phyloP scores from a whole-genome alignment of 2,888 invertebrate genomes.

The Trimorus sp. region DNA sequence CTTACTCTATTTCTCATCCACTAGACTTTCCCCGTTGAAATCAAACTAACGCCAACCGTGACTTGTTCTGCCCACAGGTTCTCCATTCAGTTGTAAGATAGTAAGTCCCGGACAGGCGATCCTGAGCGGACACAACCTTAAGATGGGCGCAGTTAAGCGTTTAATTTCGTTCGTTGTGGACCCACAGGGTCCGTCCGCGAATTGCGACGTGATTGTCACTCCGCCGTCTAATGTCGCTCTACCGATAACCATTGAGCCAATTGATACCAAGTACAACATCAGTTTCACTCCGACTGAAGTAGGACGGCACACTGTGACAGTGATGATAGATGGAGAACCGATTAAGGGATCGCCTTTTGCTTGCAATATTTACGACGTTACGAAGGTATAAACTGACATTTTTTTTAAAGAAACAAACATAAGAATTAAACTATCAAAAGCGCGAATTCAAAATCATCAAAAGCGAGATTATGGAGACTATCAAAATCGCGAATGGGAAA shows the following conservation, averaged over 20 bases:
- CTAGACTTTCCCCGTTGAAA: too few relatives aligned
- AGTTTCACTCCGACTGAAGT: conserved; percentile 93
- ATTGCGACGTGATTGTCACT: conserved; percentile 84
- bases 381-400: conserved; percentile 84
- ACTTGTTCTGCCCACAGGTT: conserved; percentile 84
- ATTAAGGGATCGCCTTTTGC: conserved; percentile 96
- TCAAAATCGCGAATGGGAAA: too few relatives aligned
- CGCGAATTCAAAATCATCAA: too few relatives aligned
- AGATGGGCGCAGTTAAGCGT: conserved; percentile 87
- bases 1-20: too few relatives aligned
- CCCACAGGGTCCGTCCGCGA: conserved; percentile 80
- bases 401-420: neutral
- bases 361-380: conserved; percentile 96
- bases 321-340: conserved; percentile 91
- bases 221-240: conserved; percentile 93
- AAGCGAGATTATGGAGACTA: too few relatives aligned
- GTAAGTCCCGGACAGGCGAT: conserved; percentile 85
- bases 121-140: conserved; percentile 86
- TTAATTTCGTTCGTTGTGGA: conserved; percentile 85
- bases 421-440: too few relatives aligned
- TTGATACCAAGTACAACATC: conserved; percentile 87
- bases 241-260: conserved; percentile 86
- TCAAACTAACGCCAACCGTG: neutral
- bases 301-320: conserved; percentile 92
- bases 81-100: conserved; percentile 96